phyloP scores from a whole-genome alignment of 2,888 invertebrate genomes.

The Caenorhabditis sp. region DNA sequence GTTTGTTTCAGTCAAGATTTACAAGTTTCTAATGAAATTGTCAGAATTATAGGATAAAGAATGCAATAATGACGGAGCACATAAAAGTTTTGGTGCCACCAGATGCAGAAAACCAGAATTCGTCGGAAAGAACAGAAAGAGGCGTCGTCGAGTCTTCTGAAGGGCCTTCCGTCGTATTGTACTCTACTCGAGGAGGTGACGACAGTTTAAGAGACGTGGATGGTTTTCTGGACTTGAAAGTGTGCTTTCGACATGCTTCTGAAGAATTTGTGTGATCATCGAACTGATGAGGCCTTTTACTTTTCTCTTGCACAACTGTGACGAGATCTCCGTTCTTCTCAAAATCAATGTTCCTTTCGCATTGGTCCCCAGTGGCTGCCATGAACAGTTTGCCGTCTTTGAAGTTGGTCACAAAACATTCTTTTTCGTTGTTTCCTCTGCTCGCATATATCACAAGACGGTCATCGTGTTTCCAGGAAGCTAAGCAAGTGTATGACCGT shows the following conservation, averaged over 20 bases:
- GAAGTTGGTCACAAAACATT: slow-evolving; percentile 68
- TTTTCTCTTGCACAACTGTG: slow-evolving; percentile 58
- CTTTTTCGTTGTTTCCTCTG: slow-evolving; percentile 49
- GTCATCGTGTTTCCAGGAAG: slow-evolving; percentile 69
- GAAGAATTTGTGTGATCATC: background rate
- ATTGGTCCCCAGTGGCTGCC: slow-evolving; percentile 66
- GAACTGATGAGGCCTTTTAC: slow-evolving; percentile 5
- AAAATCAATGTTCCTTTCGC: slow-evolving; percentile 69
- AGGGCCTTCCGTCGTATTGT: background rate
- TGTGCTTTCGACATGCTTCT: slow-evolving; percentile 39
- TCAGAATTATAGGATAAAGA: no score
- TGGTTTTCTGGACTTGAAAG: slow-evolving; percentile 39
- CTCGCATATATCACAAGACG: slow-evolving; percentile 68
- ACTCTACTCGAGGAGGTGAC: slow-evolving; percentile 8
- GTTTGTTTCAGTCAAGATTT: no score
- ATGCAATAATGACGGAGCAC: no score
- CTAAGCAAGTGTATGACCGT: slow-evolving; percentile 66
- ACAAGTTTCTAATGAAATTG: background rate
- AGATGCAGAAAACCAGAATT: slow-evolving; percentile 50
- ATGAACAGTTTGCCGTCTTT: slow-evolving; percentile 61
- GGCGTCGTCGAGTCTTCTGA: background rate
- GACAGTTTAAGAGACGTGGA: slow-evolving; percentile 2
- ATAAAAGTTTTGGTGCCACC: no score
- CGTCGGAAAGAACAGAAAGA: slow-evolving; percentile 45
- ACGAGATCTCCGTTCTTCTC: slow-evolving; percentile 61